phyloP scores from a whole-genome alignment of 2,888 invertebrate species.

The Tubulanus polymorphus region DNA sequence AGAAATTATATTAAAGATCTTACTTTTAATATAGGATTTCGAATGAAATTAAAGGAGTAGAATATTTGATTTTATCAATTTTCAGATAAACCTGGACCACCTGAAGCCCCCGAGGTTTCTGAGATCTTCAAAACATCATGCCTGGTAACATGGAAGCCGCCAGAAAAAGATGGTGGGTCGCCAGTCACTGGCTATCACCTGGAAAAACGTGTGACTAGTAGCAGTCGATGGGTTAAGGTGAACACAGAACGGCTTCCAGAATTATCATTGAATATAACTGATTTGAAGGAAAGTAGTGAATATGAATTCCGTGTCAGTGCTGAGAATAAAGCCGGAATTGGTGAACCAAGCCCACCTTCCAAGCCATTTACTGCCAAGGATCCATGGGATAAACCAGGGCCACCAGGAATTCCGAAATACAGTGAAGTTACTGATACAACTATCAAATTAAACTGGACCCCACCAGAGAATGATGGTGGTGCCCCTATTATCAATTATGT shows the following conservation, averaged over 20 bases:
- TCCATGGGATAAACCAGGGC: slow-evolving; percentile 31
- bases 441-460: slow-evolving; percentile 38
- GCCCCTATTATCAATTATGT: slow-evolving; percentile 36
- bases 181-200: slow-evolving; percentile 42
- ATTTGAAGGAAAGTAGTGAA: slow-evolving; percentile 86
- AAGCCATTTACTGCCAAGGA: slow-evolving; percentile 25
- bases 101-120: slow-evolving; percentile 33
- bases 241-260: slow-evolving; percentile 23
- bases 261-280: slow-evolving; percentile 47
- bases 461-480: slow-evolving; percentile 42
- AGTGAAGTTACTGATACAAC: slow-evolving; percentile 32
- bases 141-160: slow-evolving; percentile 50
- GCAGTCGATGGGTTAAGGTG: slow-evolving; percentile 37
- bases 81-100: slow-evolving; percentile 35
- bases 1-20: neutral
- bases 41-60: too few relatives aligned
- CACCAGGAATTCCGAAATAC: slow-evolving; percentile 42
- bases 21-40: too few relatives aligned
- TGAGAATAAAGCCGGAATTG: slow-evolving; percentile 86
- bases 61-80: too few relatives aligned
- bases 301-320: slow-evolving; percentile 85
- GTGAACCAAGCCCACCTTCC: slow-evolving; percentile 80
- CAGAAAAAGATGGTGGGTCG: slow-evolving; percentile 49
- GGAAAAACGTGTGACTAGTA: slow-evolving; percentile 32
- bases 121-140: slow-evolving; percentile 38